Base-by-base conservation (phyloP, 1,140 invertebrate genomes). In the Ostrea denselamellosa region DNA sequence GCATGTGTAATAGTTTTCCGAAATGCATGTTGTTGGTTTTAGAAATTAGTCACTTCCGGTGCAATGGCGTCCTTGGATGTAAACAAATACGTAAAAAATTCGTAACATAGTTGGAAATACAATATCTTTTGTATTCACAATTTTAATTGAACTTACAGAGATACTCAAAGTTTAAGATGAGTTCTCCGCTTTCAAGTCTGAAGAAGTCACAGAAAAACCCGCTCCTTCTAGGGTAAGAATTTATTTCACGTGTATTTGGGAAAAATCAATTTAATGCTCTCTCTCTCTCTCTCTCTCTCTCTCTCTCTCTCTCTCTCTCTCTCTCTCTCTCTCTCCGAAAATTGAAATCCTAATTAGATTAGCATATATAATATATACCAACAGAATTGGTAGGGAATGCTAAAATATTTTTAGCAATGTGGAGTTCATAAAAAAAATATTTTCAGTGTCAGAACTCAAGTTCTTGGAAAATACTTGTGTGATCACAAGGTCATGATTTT, bases 181-280 rank as follows among this genome's bases (percentile, higher is more conserved):
- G 87, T 84, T 88, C 87, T 12, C 89, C 88, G 28, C 53, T 89
- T 71, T 90, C 88, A 44, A 90, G 89, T 71, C 65, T 89, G 68
- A 89, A 88, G 87, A 89, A 90, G 86, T 51, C 62, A 44, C 90
- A 89, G 65, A 90, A 89, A 82, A 77, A 81, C 25, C 87, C 89
- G 34, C 53, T 91, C 17, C 52, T 85, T 44, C 58, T 86, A 62
- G 90, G 88, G 89, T 89, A 28, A 88, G 88, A 83, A 82, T 56
- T 44, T 52, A 1, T 56, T 87, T 89, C 44, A 22, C 28, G 28
- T 65, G 0, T 54, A 17, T 51, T 4, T 58, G 44, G 25, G n/a
- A n/a, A 44, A 44, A 44, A 44, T 44, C 34, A 5, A 1, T 44
- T 44, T 44, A 44, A 44, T 44, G 34, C 34, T 44, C 5, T 2